phyloP scores from a whole-genome alignment of 1,140 invertebrate species.

The Eubasilissa regina region DNA sequence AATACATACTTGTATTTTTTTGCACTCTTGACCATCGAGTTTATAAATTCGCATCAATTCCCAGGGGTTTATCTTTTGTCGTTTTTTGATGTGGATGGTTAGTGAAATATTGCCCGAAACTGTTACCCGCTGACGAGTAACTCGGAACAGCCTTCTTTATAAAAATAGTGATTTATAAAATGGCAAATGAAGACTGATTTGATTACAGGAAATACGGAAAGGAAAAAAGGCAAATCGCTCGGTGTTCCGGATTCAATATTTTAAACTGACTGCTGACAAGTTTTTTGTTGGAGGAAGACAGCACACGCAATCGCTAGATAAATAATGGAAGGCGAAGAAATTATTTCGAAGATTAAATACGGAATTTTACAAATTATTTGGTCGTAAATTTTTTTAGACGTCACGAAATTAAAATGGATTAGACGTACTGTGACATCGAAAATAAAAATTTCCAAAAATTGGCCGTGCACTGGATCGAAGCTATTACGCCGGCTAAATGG shows the following conservation, averaged over 20 bases:
- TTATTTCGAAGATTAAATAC: constrained; percentile 21
- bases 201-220: constrained; percentile 39
- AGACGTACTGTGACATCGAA: constrained; percentile 1
- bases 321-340: constrained; percentile 15
- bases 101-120: too few relatives aligned
- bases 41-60: too few relatives aligned
- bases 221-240: constrained; percentile 43
- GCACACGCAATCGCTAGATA: constrained; percentile 52
- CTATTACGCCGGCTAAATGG: constrained; percentile 24
- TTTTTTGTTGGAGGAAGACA: constrained; percentile 45
- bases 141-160: too few relatives aligned
- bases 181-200: not conserved
- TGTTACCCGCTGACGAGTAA: too few relatives aligned
- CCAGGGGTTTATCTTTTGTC: too few relatives aligned
- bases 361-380: not conserved
- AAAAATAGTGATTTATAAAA: too few relatives aligned
- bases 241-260: constrained; percentile 44
- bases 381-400: too few relatives aligned
- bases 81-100: too few relatives aligned
- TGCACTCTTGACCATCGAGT: too few relatives aligned
- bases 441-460: constrained; percentile 17
- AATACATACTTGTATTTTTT: too few relatives aligned
- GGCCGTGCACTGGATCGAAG: constrained; percentile 7
- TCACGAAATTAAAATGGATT: not conserved
- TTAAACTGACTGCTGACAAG: constrained; percentile 54